Evolutionary conservation across 1,140 invertebrate genomes (phyloP).

Genomic region (Eumaeus atala): DNA sequence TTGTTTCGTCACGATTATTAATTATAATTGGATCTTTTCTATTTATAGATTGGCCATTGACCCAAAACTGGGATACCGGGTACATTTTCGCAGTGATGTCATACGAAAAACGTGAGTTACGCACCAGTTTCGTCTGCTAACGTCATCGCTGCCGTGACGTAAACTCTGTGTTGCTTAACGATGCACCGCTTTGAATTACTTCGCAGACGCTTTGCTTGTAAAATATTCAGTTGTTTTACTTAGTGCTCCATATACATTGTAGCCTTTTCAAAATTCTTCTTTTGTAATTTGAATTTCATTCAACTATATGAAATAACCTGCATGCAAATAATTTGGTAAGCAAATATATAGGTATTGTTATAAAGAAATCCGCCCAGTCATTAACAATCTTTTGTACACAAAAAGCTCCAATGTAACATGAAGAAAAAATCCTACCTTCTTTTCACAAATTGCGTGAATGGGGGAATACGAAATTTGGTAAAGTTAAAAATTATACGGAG

Average conservation of each 20-base stretch:
- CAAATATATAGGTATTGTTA: too few species aligned
- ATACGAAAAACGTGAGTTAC: conserved; percentile 70
- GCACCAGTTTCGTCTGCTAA: conserved; percentile 31
- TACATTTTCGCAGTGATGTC: conserved; percentile 72
- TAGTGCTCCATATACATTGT: conserved; percentile 17
- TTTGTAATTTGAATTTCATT: conserved; percentile 14
- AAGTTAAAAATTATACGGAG: too few species aligned
- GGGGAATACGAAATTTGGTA: too few species aligned
- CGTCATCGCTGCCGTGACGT: conserved; percentile 42
- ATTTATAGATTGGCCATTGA: conserved; percentile 74
- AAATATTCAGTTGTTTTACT: too few species aligned
- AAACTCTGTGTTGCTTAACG: conserved; percentile 27
- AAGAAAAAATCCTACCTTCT: too few species aligned
- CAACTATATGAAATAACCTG: too few species aligned
- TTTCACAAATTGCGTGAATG: too few species aligned
- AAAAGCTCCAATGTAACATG: too few species aligned
- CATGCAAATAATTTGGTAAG: too few species aligned
- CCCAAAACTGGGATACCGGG: conserved; percentile 69
- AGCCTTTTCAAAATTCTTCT: conserved; percentile 20
- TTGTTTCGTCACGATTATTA: not conserved
- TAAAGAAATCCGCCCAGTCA: too few species aligned
- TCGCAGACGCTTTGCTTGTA: too few species aligned
- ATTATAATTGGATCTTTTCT: conserved; percentile 56
- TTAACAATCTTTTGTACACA: too few species aligned
- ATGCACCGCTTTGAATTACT: not conserved